A percentile compares a stretch with the other conserved stretches of the same genome.
These are phyloP conservation scores for Neoarius graeffei DNA, from an alignment of 2,113 vertebrate genomes.

Conservation along the genomic window DNA sequence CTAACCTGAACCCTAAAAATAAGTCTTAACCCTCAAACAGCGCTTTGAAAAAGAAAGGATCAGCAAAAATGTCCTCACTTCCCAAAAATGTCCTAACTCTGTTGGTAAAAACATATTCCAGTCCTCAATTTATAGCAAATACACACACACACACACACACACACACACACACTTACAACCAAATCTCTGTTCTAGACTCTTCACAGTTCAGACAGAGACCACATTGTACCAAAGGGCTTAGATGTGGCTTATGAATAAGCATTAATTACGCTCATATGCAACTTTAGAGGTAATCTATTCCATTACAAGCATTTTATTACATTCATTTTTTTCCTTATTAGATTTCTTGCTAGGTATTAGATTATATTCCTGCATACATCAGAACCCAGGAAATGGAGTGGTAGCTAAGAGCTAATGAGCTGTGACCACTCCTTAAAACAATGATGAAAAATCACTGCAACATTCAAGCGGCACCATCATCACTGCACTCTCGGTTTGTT, in stretches of 20 bases:
- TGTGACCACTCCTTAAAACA: conserved; percentile 6
- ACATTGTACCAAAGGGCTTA: neutral
- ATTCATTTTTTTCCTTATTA: conserved; percentile 21
- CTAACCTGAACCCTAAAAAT: no score
- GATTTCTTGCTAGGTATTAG: conserved; percentile 34
- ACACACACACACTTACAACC: neutral
- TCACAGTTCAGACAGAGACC: neutral
- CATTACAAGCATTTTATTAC: conserved; percentile 11
- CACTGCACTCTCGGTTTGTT: conserved; percentile 2
- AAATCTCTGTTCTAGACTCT: neutral
- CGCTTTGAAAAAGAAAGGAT: no score
- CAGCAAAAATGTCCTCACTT: no score
- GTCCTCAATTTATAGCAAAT: no score
- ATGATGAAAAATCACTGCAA: conserved; percentile 25
- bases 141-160: neutral
- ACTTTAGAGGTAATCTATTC: conserved; percentile 14
- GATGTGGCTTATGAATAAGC: neutral
- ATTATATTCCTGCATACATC: conserved; percentile 26
- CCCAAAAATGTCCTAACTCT: no score
- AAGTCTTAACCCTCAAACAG: no score
- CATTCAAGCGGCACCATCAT: neutral
- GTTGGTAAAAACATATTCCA: no score
- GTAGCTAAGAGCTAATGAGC: conserved; percentile 28
- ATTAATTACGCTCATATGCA: neutral
- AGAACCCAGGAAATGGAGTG: conserved; percentile 21